Base-by-base conservation (phyloP, 2,113 vertebrate genomes). In the Serilophus lunatus region DNA sequence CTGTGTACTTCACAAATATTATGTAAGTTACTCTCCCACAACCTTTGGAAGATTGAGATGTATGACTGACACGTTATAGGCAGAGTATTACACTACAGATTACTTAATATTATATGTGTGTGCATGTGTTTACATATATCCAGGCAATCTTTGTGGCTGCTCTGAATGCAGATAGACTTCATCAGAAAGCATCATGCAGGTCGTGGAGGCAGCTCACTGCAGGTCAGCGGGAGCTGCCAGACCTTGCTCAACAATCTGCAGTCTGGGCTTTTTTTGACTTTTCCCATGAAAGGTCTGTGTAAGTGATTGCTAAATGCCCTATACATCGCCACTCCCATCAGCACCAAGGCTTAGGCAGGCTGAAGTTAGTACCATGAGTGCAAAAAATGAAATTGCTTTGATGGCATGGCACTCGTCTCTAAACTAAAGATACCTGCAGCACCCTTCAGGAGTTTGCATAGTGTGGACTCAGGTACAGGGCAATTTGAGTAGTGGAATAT, bases 171-270 rank as follows among this genome's bases (percentile, higher is more conserved):
- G n/a, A 7, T 35, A 7, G 45, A 63, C 3, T 8, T 63, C 1
- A 1, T 38, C 29, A 70, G 69, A 49, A 71, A 78, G 33, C 9
- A 47, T 13, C 65, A 24, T 0, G 0, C 1, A 0, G 3, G 18
- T 18, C 54, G 25, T 38, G 85, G 70, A 47, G 29, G 29, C 25
- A 69, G 40, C 19, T 82, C 31, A 3, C 4, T 17, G 50, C 2
- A 25, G 20, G 2, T n/a, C 51, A 57, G 40, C 45, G 23, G 23
- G 28, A 66, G 25, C 25, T 12, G 28, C 0, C 0, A 1, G 66
- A 23, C n/a, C 12, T 83, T 72, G n/a, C 13, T 57, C 31, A 19
- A 16, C 19, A 22, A 18, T 26, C 18, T 72, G 18, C 44, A 72
- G 40, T 50, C 31, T 25, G 7, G 35, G 13, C 31, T 44, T 59